Conservation (phyloP, 2,113 vertebrate species). For the Anser cygnoides region DNA sequence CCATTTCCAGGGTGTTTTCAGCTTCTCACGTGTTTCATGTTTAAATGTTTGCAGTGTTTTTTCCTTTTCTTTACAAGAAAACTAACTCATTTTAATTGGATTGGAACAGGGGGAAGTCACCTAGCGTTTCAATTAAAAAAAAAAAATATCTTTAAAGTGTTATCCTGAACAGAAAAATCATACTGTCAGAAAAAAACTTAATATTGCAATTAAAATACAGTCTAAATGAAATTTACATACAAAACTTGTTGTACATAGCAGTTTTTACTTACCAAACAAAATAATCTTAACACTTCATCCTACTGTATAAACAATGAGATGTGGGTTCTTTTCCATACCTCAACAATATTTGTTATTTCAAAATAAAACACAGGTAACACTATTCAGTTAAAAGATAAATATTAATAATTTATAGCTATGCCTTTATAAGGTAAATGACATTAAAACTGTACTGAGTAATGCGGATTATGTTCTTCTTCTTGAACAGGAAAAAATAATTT, state of each 20-base stretch:
- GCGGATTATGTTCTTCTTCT: background rate
- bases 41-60: background rate
- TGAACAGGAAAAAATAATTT: background rate
- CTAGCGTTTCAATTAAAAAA: background rate
- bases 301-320: background rate
- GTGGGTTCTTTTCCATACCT: accelerated
- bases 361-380: background rate
- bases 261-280: background rate
- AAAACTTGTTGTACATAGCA: background rate
- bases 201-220: background rate
- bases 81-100: background rate
- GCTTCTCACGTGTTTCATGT: background rate
- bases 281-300: background rate
- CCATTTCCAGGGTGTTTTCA: background rate
- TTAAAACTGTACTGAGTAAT: background rate
- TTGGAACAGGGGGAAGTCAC: background rate
- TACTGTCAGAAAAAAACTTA: background rate
- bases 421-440: background rate
- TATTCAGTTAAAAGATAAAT: background rate
- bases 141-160: background rate
- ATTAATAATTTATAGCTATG: background rate
- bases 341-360: background rate
- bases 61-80: background rate
- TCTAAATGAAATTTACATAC: background rate
- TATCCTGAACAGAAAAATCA: background rate